phyloP scores from a whole-genome alignment of 2,797 vertebrate genomes.

The Yasuhikotakia modesta region DNA sequence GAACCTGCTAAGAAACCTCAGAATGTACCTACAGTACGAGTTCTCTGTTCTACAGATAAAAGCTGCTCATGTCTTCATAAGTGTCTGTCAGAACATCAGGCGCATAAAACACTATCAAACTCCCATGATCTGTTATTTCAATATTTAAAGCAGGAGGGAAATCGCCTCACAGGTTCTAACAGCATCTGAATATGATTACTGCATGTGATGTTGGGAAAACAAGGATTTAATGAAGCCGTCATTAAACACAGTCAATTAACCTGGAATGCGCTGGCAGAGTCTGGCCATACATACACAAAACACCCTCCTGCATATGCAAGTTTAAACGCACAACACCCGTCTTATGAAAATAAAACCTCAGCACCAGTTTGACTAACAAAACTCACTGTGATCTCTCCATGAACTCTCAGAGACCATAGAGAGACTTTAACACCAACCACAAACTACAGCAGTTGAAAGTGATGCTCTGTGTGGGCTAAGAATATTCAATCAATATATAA shows the following conservation, averaged over 20 bases:
- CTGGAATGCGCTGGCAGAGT: not conserved
- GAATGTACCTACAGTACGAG: not conserved
- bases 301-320: no score
- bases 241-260: not conserved
- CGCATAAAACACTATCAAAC: not conserved
- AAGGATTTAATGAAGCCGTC: constrained; percentile 21
- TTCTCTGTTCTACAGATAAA: not conserved
- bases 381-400: not conserved
- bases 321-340: no score
- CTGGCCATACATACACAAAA: not conserved
- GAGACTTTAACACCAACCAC: not conserved
- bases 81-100: constrained; percentile 14
- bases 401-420: not conserved
- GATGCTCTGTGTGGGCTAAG: not conserved
- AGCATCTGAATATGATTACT: not conserved
- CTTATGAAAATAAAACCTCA: constrained; percentile 8
- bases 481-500: no score
- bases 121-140: no score
- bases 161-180: no score
- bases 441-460: not conserved
- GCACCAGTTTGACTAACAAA: constrained; percentile 13
- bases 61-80: not conserved
- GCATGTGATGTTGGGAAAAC: constrained; percentile 10
- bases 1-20: constrained; percentile 1
- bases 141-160: no score